Conservation (phyloP, 2,888 invertebrate genomes). For the Andrena minutula region DNA sequence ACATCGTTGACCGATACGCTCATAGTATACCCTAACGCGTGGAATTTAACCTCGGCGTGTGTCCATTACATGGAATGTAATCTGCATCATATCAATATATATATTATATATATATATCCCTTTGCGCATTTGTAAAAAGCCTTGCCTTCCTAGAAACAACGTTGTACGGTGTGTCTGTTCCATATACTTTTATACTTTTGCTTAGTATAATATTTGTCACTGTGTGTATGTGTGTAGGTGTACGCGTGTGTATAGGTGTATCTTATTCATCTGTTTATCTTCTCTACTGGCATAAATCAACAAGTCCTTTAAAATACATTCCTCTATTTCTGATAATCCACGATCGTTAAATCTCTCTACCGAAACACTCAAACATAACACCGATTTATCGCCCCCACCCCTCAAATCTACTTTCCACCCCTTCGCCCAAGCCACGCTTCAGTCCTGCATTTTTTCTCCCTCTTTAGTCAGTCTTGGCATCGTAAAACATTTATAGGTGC, state of each 20-base stretch:
- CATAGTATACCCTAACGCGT: conserved; percentile 39
- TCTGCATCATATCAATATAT: conserved; percentile 60
- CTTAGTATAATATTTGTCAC: conserved; percentile 10
- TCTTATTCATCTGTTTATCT: background rate
- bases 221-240: conserved; percentile 12
- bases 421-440: conserved; percentile 41
- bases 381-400: conserved; percentile 75
- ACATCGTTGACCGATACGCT: conserved; percentile 42
- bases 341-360: conserved; percentile 83
- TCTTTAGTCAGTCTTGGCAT: conserved; percentile 80
- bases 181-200: conserved; percentile 35
- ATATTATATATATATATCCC: conserved; percentile 74
- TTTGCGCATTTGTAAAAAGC: conserved; percentile 82
- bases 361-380: conserved; percentile 84
- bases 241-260: conserved; percentile 6
- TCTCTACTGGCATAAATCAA: conserved; percentile 83
- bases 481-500: conserved; percentile 74
- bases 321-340: conserved; percentile 80
- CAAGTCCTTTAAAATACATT: conserved; percentile 83
- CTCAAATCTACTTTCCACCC: conserved; percentile 26
- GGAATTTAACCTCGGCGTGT: conserved; percentile 55
- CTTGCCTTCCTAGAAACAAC: conserved; percentile 81
- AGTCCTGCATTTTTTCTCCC: conserved; percentile 24
- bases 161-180: conserved; percentile 65
- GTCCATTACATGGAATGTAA: conserved; percentile 70